Evolutionary conservation across 2,888 invertebrate genomes (phyloP).

Genomic region (Calliopum simillimum): DNA sequence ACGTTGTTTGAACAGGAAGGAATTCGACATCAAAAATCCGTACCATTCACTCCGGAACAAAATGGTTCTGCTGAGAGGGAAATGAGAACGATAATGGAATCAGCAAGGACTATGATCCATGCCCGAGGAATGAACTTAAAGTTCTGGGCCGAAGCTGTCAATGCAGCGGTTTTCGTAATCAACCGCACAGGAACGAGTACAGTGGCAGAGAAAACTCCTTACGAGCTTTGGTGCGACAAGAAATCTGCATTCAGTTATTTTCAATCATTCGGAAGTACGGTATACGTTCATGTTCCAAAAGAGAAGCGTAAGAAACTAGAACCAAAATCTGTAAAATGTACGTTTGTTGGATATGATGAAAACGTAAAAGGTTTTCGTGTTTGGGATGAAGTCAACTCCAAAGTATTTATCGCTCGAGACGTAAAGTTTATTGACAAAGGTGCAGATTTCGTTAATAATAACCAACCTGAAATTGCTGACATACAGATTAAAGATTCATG

Average conservation of each 20-base stretch:
- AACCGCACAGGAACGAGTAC: constrained; percentile 53
- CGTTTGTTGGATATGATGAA: too few species aligned
- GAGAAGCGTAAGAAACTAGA: constrained; percentile 57
- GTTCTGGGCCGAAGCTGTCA: constrained; percentile 63
- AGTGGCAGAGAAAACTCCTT: too few species aligned
- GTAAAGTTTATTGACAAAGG: too few species aligned
- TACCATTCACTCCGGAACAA: constrained; percentile 58
- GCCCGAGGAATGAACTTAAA: constrained; percentile 44
- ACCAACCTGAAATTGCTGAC: too few species aligned
- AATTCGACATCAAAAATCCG: constrained; percentile 49
- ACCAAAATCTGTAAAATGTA: constrained; percentile 51
- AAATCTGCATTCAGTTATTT: too few species aligned
- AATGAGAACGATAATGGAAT: constrained; percentile 58
- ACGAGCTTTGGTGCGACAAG: too few species aligned
- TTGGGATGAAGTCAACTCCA: too few species aligned
- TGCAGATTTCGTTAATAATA: too few species aligned
- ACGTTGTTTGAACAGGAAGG: constrained; percentile 47
- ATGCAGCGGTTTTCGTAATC: constrained; percentile 56
- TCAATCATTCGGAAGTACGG: too few species aligned
- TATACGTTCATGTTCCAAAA: constrained; percentile 58
- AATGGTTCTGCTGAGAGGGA: constrained; percentile 60
- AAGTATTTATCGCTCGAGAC: too few species aligned
- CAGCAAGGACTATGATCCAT: constrained; percentile 50
- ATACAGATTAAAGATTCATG: too few species aligned
- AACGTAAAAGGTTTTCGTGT: too few species aligned